Percentiles rank a stretch among this genome's conserved stretches.
Conservation (phyloP, 2,113 vertebrate genomes). For the Nesospiza acunhae region DNA sequence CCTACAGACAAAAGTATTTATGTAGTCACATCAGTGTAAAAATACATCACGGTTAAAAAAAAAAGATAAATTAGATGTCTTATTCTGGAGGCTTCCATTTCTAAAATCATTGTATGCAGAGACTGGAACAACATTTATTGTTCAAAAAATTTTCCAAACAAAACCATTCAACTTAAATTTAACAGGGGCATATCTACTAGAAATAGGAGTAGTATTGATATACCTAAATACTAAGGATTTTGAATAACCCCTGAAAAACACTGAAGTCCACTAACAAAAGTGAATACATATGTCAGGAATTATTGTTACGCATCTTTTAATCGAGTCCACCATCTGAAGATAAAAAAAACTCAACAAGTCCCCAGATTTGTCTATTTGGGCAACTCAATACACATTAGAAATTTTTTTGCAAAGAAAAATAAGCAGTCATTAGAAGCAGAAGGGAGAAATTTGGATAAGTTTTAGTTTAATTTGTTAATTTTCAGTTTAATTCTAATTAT, state of each 20-base stretch:
- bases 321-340: background rate
- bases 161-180: background rate
- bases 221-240: background rate
- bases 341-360: background rate
- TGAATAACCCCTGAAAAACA: background rate
- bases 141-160: background rate
- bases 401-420: background rate
- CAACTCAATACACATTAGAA: background rate
- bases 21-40: background rate
- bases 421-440: background rate
- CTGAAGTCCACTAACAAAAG: background rate
- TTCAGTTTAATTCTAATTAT: background rate
- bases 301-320: background rate
- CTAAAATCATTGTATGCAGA: background rate
- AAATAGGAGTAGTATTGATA: background rate
- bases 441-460: background rate
- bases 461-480: background rate
- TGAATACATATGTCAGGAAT: rapidly evolving
- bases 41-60: background rate
- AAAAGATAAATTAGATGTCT: background rate
- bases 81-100: background rate
- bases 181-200: background rate
- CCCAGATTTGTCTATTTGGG: background rate
- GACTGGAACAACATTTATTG: background rate
- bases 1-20: background rate